Conservation (phyloP, 1,140 invertebrate species). For the Heliothis subflexa region DNA sequence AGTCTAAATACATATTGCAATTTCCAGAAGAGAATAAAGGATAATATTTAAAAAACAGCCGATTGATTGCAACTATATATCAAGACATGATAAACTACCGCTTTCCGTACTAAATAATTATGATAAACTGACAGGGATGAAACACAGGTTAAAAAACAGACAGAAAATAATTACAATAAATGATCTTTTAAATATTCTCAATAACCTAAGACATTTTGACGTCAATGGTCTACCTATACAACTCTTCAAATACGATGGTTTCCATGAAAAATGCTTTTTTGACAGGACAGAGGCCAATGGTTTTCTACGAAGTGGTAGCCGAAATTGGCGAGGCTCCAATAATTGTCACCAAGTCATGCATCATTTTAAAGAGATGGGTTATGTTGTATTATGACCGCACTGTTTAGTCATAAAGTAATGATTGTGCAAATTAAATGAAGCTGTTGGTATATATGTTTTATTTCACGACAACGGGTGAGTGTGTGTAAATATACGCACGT, state of each 20-base stretch:
- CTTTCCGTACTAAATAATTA: slow-evolving; percentile 11
- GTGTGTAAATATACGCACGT: too few species aligned
- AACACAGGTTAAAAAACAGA: neutral
- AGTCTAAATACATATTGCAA: neutral
- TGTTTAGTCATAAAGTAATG: slow-evolving; percentile 42
- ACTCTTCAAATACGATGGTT: slow-evolving; percentile 18
- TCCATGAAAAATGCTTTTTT: slow-evolving; percentile 29
- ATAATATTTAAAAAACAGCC: neutral
- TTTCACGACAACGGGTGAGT: too few species aligned
- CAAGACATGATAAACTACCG: slow-evolving; percentile 13
- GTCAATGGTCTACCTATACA: slow-evolving; percentile 35
- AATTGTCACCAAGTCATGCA: slow-evolving; percentile 40
- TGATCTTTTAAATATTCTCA: slow-evolving; percentile 9
- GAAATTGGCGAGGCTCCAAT: slow-evolving; percentile 44
- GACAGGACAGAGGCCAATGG: slow-evolving; percentile 35
- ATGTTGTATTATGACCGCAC: slow-evolving; percentile 26
- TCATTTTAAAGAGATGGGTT: slow-evolving; percentile 38
- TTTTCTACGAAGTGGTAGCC: slow-evolving; percentile 44
- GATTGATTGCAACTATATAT: slow-evolving; percentile 15
- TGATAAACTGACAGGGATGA: slow-evolving; percentile 28
- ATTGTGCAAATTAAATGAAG: slow-evolving; percentile 1
- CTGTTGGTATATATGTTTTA: too few species aligned
- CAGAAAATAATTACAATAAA: slow-evolving; percentile 8
- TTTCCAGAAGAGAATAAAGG: neutral
- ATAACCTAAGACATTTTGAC: slow-evolving; percentile 7